A percentile compares a stretch with the other conserved stretches of the same genome.
These are phyloP conservation scores for Tretioscincus oriximinensis DNA, from an alignment of 2,113 vertebrate genomes.

Conservation along the genomic window DNA sequence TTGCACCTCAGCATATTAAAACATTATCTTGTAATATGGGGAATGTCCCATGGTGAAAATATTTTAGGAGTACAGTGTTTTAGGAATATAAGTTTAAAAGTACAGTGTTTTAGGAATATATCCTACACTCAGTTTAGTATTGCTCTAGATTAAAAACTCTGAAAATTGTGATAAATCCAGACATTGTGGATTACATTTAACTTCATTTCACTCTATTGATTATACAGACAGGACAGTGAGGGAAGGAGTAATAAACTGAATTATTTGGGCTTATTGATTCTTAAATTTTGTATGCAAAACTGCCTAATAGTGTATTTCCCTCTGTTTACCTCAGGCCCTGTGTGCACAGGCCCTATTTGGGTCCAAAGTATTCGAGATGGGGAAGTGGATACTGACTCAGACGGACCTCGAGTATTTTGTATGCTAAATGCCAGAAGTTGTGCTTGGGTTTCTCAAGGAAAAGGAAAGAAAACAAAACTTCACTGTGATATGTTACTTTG, in stretches of 20 bases:
- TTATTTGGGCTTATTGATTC: neutral
- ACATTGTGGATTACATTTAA: neutral
- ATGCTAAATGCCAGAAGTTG: conserved; percentile 55
- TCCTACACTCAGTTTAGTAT: no score
- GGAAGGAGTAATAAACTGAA: neutral
- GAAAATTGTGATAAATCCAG: neutral
- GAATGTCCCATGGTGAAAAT: no score
- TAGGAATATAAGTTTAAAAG: neutral
- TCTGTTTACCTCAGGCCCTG: conserved; percentile 42
- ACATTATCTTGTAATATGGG: no score
- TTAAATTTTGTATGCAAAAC: neutral
- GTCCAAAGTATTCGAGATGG: conserved; percentile 67
- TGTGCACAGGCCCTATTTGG: conserved; percentile 64
- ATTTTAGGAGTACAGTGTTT: no score
- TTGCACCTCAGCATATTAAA: no score
- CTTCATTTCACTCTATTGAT: no score
- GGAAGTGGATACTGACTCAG: conserved; percentile 64
- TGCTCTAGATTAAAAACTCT: neutral
- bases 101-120: neutral
- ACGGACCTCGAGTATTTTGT: conserved; percentile 61
- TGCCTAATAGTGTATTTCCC: neutral
- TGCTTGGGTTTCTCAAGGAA: conserved; percentile 61
- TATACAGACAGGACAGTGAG: neutral
- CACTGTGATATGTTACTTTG: conserved; percentile 51
- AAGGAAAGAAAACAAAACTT: conserved; percentile 51